A percentile compares a stretch with the other conserved stretches of the same genome.
These are phyloP conservation scores for Chirona hameri DNA, from an alignment of 2,888 invertebrate species.

Conservation along the genomic window DNA sequence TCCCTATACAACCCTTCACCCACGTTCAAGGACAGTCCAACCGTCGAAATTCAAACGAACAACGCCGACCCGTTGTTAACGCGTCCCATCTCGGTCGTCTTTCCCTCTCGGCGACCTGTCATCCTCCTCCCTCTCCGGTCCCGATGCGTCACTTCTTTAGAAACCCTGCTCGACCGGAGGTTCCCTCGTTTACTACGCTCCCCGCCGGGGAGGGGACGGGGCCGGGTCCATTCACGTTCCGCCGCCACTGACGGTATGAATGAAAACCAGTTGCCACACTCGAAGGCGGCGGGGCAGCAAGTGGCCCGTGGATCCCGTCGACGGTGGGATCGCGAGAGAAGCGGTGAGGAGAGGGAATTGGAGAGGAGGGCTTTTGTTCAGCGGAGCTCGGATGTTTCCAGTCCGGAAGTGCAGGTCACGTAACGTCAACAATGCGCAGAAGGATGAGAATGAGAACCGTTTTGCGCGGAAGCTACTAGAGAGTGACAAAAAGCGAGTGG, in stretches of 20 bases:
- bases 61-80: neutral
- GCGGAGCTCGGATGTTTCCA: too few species aligned
- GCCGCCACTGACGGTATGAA: neutral
- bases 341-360: neutral
- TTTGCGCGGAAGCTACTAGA: too few species aligned
- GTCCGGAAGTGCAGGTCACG: too few species aligned
- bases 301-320: neutral
- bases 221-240: neutral
- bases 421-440: too few species aligned
- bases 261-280: conserved; percentile 23
- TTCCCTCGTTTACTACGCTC: neutral
- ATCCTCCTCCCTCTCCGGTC: neutral
- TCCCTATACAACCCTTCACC: neutral
- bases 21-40: neutral
- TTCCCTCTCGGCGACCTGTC: neutral
- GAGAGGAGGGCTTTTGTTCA: too few species aligned
- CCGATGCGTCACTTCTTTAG: neutral
- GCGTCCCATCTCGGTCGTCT: neutral
- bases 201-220: neutral
- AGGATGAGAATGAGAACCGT: too few species aligned
- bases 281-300: neutral
- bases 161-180: neutral
- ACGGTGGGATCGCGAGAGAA: neutral
- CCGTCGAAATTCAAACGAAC: conserved; percentile 11
- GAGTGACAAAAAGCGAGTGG: too few species aligned